These are phyloP conservation scores for Leiothrix lutea DNA, from an alignment of 2,113 vertebrate genomes.

Conservation along the genomic window DNA sequence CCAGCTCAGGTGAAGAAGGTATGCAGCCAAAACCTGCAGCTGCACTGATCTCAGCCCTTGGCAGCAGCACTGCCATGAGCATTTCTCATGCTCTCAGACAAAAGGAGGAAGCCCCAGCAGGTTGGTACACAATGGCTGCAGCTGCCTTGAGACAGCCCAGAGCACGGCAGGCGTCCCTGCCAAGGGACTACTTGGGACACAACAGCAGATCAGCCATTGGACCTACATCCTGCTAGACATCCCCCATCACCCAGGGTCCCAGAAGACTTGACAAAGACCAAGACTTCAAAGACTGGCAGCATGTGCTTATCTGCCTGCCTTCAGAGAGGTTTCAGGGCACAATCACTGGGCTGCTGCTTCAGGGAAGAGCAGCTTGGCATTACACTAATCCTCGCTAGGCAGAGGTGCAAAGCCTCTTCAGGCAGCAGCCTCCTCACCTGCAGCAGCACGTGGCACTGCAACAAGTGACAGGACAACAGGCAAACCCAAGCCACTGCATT, in stretches of 20 bases:
- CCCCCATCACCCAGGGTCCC: not conserved
- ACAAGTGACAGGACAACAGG: not conserved
- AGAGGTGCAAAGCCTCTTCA: not conserved
- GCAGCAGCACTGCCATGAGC: not conserved
- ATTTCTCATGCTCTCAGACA: not conserved
- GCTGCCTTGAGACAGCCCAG: not conserved
- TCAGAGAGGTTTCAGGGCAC: not conserved
- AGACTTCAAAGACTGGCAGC: not conserved
- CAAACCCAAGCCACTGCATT: not conserved
- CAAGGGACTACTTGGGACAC: not conserved
- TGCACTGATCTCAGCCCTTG: conserved; percentile 17
- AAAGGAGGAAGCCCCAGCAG: conserved; percentile 19
- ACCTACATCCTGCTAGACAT: not conserved
- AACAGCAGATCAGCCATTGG: not conserved
- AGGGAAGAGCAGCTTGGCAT: not conserved
- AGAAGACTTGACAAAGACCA: not conserved
- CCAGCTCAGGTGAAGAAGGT: not conserved
- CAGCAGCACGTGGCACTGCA: conserved; percentile 13
- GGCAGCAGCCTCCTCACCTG: conserved; percentile 6
- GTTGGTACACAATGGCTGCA: not conserved
- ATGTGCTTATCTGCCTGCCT: not conserved
- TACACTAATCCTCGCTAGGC: not conserved
- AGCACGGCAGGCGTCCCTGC: not conserved
- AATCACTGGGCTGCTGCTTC: not conserved
- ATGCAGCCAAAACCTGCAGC: not conserved